Conservation (phyloP, 1,140 invertebrate species). For the Ostrea edulis region DNA sequence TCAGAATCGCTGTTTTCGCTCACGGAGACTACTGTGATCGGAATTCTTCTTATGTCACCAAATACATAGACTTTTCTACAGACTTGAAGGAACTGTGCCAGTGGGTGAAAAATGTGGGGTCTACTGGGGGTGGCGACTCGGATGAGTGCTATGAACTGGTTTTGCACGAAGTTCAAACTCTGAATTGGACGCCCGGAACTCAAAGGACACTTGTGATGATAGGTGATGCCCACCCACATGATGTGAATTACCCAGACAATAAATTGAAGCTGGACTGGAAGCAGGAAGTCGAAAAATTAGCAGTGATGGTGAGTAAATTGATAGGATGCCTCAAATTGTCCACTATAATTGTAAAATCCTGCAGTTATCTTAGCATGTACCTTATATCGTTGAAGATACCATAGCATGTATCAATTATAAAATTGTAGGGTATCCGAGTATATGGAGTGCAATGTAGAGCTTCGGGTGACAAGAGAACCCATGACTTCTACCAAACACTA, state of each 20-base stretch:
- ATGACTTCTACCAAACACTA: slow-evolving; percentile 57
- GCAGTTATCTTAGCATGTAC: neutral
- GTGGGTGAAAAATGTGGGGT: too few species aligned
- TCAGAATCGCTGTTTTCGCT: slow-evolving; percentile 64
- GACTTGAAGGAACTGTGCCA: slow-evolving; percentile 41
- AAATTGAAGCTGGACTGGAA: too few species aligned
- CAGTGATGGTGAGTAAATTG: slow-evolving; percentile 50
- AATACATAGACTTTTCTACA: slow-evolving; percentile 66
- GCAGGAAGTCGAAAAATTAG: too few species aligned
- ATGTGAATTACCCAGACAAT: too few species aligned
- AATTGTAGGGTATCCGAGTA: slow-evolving; percentile 59
- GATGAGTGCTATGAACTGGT: slow-evolving; percentile 54
- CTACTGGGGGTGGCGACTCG: too few species aligned
- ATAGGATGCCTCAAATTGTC: too few species aligned
- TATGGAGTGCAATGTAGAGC: slow-evolving; percentile 59
- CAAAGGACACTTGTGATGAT: neutral
- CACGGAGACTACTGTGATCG: slow-evolving; percentile 71
- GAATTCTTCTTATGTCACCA: slow-evolving; percentile 65
- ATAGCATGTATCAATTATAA: neutral
- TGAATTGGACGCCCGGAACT: slow-evolving; percentile 69
- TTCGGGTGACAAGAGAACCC: slow-evolving; percentile 5
- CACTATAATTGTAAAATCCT: neutral
- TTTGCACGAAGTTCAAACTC: slow-evolving; percentile 63
- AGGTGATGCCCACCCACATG: too few species aligned
- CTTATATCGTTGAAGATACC: neutral